These are phyloP conservation scores for Anagrus nilaparvatae DNA, from an alignment of 1,140 invertebrate genomes.

Conservation along the genomic window DNA sequence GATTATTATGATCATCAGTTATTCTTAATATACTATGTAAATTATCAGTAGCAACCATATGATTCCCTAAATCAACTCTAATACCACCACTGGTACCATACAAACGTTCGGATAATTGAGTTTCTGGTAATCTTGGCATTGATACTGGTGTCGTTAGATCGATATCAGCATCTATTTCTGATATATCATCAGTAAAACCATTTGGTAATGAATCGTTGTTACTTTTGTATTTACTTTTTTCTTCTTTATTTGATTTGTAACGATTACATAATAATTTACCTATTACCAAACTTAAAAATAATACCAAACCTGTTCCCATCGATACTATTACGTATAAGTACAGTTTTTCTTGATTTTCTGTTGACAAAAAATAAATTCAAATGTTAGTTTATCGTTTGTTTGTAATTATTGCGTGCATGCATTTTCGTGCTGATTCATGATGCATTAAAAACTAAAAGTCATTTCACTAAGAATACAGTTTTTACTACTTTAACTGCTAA, in stretches of 20 bases:
- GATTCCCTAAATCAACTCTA: constrained; percentile 38
- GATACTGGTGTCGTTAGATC: constrained; percentile 52
- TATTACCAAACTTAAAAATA: constrained; percentile 57
- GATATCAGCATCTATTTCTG: constrained; percentile 62
- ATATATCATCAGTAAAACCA: constrained; percentile 60
- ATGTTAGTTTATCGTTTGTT: constrained; percentile 2
- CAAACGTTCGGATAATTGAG: constrained; percentile 34
- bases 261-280: constrained; percentile 52
- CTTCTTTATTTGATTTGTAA: constrained; percentile 43
- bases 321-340: constrained; percentile 68
- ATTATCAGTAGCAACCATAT: constrained; percentile 40
- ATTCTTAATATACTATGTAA: constrained; percentile 36
- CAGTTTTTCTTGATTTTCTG: constrained; percentile 70
- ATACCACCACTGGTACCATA: constrained; percentile 28
- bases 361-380: constrained; percentile 24
- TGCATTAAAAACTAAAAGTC: too few relatives aligned
- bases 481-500: too few relatives aligned
- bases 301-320: constrained; percentile 53
- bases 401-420: too few relatives aligned
- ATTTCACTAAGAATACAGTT: too few relatives aligned
- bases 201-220: constrained; percentile 54
- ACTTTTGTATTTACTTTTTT: constrained; percentile 46
- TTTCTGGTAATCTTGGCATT: constrained; percentile 39
- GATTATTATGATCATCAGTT: constrained; percentile 38
- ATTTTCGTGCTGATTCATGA: too few relatives aligned